These are phyloP conservation scores for Nixonia krombeini DNA, from an alignment of 1,140 invertebrate genomes.

Conservation along the genomic window DNA sequence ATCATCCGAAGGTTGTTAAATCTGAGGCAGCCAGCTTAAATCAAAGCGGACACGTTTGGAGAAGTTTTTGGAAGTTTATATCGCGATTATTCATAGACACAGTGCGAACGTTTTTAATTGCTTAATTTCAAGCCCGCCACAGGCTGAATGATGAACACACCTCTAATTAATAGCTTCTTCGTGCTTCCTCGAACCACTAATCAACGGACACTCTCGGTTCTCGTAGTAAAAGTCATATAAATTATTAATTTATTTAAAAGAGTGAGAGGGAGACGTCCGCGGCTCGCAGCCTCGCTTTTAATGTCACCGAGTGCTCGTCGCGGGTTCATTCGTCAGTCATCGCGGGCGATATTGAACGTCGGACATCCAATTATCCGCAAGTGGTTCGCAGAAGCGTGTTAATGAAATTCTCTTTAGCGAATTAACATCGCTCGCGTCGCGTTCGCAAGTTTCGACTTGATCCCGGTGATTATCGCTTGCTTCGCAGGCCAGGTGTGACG, in stretches of 20 bases:
- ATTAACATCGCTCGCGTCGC: slow-evolving; percentile 53
- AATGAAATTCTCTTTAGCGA: slow-evolving; percentile 54
- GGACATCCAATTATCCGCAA: slow-evolving; percentile 53
- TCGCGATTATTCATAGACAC: slow-evolving; percentile 12
- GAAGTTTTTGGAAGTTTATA: slow-evolving; percentile 13
- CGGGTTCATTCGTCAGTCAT: slow-evolving; percentile 51
- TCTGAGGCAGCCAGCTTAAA: slow-evolving; percentile 26
- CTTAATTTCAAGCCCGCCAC: slow-evolving; percentile 19
- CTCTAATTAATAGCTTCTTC: too few relatives aligned
- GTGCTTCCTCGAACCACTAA: too few relatives aligned
- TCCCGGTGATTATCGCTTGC: slow-evolving; percentile 52
- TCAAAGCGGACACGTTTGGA: slow-evolving; percentile 14
- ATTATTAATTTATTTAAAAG: too few relatives aligned
- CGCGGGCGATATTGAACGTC: slow-evolving; percentile 48
- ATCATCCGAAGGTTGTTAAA: slow-evolving; percentile 16
- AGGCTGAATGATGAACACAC: too few relatives aligned
- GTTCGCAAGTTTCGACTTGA: slow-evolving; percentile 54
- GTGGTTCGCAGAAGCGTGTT: slow-evolving; percentile 53
- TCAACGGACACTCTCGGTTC: too few relatives aligned
- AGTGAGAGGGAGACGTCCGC: too few relatives aligned
- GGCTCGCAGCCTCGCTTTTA: too few relatives aligned
- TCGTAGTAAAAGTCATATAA: too few relatives aligned
- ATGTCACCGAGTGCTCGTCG: too few relatives aligned
- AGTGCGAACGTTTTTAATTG: slow-evolving; percentile 21
- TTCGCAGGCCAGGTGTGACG: slow-evolving; percentile 52